A percentile compares a stretch with the other conserved stretches of the same genome.
Evolutionary conservation across 2,888 invertebrate genomes (phyloP).

Genomic region (Agriopis marginaria): DNA sequence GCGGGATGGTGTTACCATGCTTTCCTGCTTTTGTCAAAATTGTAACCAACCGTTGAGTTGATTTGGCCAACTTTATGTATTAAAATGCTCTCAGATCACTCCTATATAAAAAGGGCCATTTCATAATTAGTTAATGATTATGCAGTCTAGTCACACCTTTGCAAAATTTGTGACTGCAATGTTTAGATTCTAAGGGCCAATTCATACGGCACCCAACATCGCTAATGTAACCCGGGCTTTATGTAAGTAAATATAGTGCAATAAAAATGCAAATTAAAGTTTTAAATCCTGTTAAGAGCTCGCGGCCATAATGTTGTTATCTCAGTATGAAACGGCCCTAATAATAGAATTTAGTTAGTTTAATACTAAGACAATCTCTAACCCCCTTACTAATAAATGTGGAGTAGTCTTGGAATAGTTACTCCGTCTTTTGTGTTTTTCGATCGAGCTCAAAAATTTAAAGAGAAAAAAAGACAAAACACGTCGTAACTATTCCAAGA

Average conservation of each 20-base stretch:
- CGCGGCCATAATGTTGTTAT: background rate
- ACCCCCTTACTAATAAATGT: background rate
- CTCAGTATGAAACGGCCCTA: background rate
- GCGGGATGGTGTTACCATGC: background rate
- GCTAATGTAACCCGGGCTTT: background rate
- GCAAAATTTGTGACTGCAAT: conserved; percentile 22
- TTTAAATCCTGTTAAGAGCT: background rate
- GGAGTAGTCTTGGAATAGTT: no score
- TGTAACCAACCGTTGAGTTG: background rate
- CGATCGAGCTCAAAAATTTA: no score
- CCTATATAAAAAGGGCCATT: conserved; percentile 14
- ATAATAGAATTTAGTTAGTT: conserved; percentile 26
- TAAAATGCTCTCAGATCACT: conserved; percentile 29
- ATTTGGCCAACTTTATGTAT: conserved; percentile 14
- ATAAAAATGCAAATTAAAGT: background rate
- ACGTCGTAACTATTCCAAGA: no score
- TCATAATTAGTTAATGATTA: conserved; percentile 16
- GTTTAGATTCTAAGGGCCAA: conserved; percentile 1
- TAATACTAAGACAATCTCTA: conserved; percentile 37
- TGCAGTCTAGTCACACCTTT: conserved; percentile 20
- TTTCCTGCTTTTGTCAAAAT: background rate
- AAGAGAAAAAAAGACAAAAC: no score
- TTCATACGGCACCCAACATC: background rate
- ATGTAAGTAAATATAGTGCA: no score
- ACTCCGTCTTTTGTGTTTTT: no score